phyloP scores from a whole-genome alignment of 2,113 vertebrate genomes.

The Nesoenas mayeri region DNA sequence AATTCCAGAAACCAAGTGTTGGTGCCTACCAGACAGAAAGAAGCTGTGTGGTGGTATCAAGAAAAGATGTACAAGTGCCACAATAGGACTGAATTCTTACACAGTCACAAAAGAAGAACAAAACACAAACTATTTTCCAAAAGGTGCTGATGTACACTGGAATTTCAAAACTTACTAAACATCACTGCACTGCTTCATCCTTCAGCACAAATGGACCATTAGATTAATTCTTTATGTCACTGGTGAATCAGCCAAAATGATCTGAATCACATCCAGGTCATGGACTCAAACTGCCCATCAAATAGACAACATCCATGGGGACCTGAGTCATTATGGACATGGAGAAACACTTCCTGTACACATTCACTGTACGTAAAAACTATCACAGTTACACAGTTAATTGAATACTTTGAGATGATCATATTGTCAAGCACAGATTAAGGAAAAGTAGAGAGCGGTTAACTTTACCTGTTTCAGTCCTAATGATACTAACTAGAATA shows the following conservation, averaged over 20 bases:
- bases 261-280: not conserved
- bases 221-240: not conserved
- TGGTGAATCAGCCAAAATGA: not conserved
- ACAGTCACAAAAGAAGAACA: not conserved
- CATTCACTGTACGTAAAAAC: not conserved
- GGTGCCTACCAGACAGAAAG: too few species aligned
- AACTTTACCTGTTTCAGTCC: not conserved
- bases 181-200: not conserved
- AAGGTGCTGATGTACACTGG: not conserved
- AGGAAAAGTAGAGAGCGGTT: not conserved
- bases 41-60: too few species aligned
- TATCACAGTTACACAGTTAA: not conserved
- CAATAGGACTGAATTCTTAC: not conserved
- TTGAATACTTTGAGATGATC: not conserved
- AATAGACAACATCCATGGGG: not conserved
- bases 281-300: not conserved
- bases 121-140: not conserved
- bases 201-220: not conserved
- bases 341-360: not conserved
- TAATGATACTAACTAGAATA: not conserved
- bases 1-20: not conserved
- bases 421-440: not conserved
- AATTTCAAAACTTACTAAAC: not conserved
- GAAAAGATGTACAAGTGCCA: not conserved
- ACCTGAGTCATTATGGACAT: not conserved